Conservation (phyloP, 2,888 invertebrate genomes). For the Drosophila bunnanda region DNA sequence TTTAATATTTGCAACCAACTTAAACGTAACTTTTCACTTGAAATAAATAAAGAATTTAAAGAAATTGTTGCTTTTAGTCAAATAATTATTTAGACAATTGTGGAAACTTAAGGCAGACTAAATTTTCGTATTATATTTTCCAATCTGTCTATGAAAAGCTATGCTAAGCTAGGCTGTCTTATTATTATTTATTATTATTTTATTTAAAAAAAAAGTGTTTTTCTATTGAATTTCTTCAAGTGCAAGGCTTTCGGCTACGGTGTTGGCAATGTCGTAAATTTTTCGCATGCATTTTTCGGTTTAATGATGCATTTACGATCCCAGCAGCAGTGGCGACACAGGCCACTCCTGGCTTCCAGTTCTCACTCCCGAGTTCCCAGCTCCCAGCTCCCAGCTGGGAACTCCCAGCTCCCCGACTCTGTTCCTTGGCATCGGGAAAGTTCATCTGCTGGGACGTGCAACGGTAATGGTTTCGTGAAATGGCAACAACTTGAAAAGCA, state of each 20-base stretch:
- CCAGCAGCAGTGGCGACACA: constrained; percentile 69
- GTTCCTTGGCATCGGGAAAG: constrained; percentile 19
- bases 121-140: not conserved
- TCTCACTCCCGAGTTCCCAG: constrained; percentile 2
- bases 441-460: constrained; percentile 57
- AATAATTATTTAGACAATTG: not conserved
- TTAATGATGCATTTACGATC: constrained; percentile 83
- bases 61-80: not conserved
- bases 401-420: constrained; percentile 3
- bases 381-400: constrained; percentile 1
- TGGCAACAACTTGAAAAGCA: constrained; percentile 74
- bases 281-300: constrained; percentile 79
- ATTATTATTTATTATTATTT: too few relatives aligned
- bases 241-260: constrained; percentile 59
- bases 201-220: not conserved
- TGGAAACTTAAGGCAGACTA: not conserved
- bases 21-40: not conserved
- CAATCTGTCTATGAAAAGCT: too few relatives aligned
- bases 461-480: constrained; percentile 56
- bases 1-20: not conserved
- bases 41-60: not conserved
- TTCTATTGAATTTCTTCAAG: not conserved
- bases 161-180: not conserved
- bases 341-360: constrained; percentile 13
- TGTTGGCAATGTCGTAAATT: constrained; percentile 78